Conservation (phyloP, 2,113 vertebrate genomes). For the Gymnarchus niloticus region DNA sequence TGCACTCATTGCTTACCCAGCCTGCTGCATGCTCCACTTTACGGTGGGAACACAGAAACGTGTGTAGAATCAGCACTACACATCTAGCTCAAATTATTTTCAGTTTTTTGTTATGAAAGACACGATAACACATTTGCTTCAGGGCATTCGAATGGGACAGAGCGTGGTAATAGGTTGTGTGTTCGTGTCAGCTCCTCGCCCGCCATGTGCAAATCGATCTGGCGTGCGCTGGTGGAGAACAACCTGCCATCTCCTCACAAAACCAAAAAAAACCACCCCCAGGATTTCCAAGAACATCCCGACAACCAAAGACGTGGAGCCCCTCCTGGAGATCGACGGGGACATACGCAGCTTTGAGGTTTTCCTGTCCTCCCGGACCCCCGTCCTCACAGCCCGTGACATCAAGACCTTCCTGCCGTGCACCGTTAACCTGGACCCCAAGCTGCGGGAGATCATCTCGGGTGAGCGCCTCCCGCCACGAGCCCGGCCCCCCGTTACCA, state of each 20-base stretch:
- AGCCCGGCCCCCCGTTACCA: background rate
- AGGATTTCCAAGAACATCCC: slow-evolving; percentile 95
- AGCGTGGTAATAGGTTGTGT: no score
- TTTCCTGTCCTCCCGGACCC: slow-evolving; percentile 88
- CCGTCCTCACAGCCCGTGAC: slow-evolving; percentile 84
- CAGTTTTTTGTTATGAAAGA: no score
- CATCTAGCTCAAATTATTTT: no score
- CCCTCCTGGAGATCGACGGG: slow-evolving; percentile 95
- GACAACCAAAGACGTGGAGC: slow-evolving; percentile 94
- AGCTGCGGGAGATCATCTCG: slow-evolving; percentile 92
- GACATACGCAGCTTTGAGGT: slow-evolving; percentile 92
- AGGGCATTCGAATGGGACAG: no score
- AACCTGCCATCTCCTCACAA: background rate
- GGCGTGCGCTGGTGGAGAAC: background rate
- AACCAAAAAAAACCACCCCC: background rate
- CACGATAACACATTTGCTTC: no score
- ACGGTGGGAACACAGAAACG: no score
- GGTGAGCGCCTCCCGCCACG: slow-evolving; percentile 52
- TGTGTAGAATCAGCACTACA: no score
- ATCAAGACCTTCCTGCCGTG: slow-evolving; percentile 91
- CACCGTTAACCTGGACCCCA: slow-evolving; percentile 95
- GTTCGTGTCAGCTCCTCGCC: background rate
- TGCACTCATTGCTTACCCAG: no score
- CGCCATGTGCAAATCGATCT: background rate
- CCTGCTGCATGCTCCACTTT: no score